Evolutionary conservation across 2,113 vertebrate genomes (phyloP).

Genomic region (Gavia stellata): DNA sequence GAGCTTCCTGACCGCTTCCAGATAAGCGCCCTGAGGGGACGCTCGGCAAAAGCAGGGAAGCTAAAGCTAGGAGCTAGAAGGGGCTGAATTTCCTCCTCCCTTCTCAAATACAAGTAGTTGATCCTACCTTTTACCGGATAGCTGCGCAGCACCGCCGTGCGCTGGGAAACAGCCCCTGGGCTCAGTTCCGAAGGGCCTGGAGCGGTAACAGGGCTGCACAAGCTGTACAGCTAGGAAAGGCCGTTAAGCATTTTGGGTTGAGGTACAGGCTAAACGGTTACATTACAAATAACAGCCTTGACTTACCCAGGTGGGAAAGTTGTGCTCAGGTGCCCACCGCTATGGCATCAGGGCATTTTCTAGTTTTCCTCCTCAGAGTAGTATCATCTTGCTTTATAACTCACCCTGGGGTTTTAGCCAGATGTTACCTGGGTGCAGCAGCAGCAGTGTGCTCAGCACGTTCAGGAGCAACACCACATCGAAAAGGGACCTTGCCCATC

Average conservation of each 20-base stretch:
- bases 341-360: background rate
- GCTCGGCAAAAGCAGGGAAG: background rate
- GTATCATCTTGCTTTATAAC: too few relatives aligned
- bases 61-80: background rate
- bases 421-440: rapidly evolving
- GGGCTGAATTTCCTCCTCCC: background rate
- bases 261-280: background rate
- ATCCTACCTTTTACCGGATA: background rate
- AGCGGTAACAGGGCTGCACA: background rate
- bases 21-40: background rate
- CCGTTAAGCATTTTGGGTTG: background rate
- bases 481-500: background rate
- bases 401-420: background rate
- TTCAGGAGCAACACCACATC: background rate
- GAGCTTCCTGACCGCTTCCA: slow-evolving; percentile 15
- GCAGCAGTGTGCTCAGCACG: rapidly evolving
- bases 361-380: background rate
- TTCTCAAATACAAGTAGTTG: background rate
- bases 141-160: rapidly evolving
- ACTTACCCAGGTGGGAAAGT: background rate
- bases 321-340: background rate
- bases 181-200: background rate
- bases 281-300: background rate
- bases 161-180: background rate
- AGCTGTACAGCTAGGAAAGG: background rate